Evolutionary conservation across 2,797 vertebrate genomes (phyloP), one percentile per base, ranked within the genome.

Genomic region (Astyanax mexicanus): DNA sequence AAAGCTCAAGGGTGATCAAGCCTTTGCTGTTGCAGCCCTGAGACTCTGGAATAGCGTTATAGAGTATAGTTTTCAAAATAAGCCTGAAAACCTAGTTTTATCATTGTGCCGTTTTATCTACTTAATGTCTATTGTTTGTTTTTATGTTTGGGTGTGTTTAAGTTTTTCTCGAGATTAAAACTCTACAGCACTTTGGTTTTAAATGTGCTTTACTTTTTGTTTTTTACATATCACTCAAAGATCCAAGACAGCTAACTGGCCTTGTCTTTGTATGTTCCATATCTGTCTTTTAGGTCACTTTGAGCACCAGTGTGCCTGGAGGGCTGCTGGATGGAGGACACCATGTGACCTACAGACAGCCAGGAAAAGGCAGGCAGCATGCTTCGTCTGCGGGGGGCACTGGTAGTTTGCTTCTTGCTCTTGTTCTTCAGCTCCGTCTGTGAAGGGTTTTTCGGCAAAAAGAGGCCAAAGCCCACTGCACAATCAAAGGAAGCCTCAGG

Each of bases 311-410:
- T 32, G 29, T 32, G 29, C 86, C 84, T 79, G 52, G 60, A 85
- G 87, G 86, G 81, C 80, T 79, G 83, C 68, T 74, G 84, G 47
- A 87, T 85, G 85, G 67, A 88, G 84, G 87, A 78, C 87, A 89
- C 81, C 84, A 93, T 93, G 92, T 93, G 89, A 93, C 80, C 73
- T 15, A 71, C 77, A 57, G 79, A 29, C 17, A 70, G 35, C 77
- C 78, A 4, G 73, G 65, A 52, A 72, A 80, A 87, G 54, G 84
- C 81, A 84, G 87, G 86, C 91, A 93, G 91, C 80, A 93, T 93
- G 92, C 88, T 84, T 84, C 80, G 72, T 79, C 87, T 90, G 80
- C 85, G 77, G 78, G 67, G 60, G 83, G 87, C 86, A 76, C 65
- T 88, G 80, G 75, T 80, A 77, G 61, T 92, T 75, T 85, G 83